Evolutionary conservation across 2,888 invertebrate species (phyloP), one percentile per base, ranked within the genome.

Genomic region (Taphrorychus bicolor): DNA sequence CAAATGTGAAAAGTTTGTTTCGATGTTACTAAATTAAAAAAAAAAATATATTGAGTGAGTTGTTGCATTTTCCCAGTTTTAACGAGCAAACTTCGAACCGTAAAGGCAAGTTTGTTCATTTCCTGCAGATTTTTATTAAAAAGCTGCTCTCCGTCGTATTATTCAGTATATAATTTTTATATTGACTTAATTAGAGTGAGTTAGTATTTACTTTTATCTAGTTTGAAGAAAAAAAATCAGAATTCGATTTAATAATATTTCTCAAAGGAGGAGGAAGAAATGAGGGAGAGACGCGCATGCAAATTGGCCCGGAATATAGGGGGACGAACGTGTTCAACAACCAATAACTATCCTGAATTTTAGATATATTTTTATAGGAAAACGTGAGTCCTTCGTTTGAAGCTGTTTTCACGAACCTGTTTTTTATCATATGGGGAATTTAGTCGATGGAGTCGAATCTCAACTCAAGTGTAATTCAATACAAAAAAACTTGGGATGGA

Each of bases 281-380:
- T 32, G 1, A 21, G 14, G 21, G 22, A 5, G 54, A 2, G 24
- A 24, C 17, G 59, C 18, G 49, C 48, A 24, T 48, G 16, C 24
- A 49, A 59, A 59, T 59, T 59, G 59, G n/a, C 21, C 3, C 14
- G 49, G 49, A 59, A 49, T 59, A 49, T 58, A 18, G 21, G 18
- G 24, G 48, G n/a, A n/a, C 48, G 62, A 58, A 62, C 67, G 67
- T 67, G 67, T 58, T 67, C 58, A 67, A 67, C 67, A 67, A 58
- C 67, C 67, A 62, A 56, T 62, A 67, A 61, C 66, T 56, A 61
- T 61, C 22, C 17, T 40, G 49, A 41, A 67, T 62, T 57, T 61
- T 58, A 19, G 56, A 57, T 67, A 60, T 62, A 67, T 62, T 67
- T 66, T 62, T 67, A 67, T 67, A 22, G 57, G 19, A 23, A 23